Evolutionary conservation across 2,113 vertebrate species (phyloP), one percentile per base, ranked within the genome.

Genomic region (Theropithecus gelada): DNA sequence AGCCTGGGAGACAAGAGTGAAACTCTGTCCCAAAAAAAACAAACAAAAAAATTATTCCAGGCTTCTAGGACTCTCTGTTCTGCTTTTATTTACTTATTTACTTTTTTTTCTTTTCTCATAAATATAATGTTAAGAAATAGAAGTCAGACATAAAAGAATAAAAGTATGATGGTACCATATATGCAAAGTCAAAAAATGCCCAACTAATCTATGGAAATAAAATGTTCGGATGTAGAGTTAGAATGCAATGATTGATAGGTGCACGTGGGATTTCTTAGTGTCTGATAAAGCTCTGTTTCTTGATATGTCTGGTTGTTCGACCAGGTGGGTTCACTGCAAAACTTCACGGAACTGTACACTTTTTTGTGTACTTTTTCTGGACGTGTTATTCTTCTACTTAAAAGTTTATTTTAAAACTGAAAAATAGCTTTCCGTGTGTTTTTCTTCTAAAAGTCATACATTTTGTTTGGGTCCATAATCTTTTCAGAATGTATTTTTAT

Each of bases 241-340:
- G 70, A 64, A 27, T n/a, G 66, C 3, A 25, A 8, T 8, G 1
- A 1, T 6, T 0, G 20, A 27, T 45, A 57, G 1, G 30, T 4
- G 1, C 43, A 9, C 8, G 0, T 38, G 45, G 30, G 27, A 0
- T 43, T 84, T 8, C 40, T 12, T 5, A 2, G 18, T 18, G 12
- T 45, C 50, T 35, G 43, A 38, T 2, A 1, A 55, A 11, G 5
- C 22, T 40, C 20, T 8, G 0, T 35, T 17, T 55, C 81, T 85
- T 38, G 9, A 25, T 59, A 40, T 57, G 3, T 3, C 2, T 4
- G 6, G 5, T 38, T 35, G 7, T n/a, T 64, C 13, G 8, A 20
- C 30, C 2, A 6, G 43, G 32, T n/a, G 8, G 5, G 18, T 27
- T 73, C 13, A 6, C 76, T 61, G 50, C 64, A 73, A 1, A 32